Base-by-base conservation (phyloP, 2,888 invertebrate species). In the Tuta absoluta region DNA sequence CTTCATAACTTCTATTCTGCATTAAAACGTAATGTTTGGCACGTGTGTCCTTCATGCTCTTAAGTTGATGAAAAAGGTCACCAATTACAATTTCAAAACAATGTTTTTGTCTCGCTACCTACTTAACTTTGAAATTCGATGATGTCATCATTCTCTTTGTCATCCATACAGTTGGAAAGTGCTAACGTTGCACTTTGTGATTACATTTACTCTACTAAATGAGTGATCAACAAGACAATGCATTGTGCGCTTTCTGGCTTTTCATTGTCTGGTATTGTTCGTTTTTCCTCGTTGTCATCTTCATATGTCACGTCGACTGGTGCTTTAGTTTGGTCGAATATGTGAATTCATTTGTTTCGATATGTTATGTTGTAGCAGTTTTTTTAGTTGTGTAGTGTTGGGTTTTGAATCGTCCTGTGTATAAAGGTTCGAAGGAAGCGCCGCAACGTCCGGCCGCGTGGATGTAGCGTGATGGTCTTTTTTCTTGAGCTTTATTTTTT, bases 401-500 rank as follows among this genome's bases (percentile, higher is more conserved):
- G 19, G 1, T 37, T 51, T 51, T 10, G 72, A 72, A 82, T 75
- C 91, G 85, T 74, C 89, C 90, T 89, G 87, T 91, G 80, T 71
- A 75, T 74, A 66, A 78, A 84, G 85, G 81, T 81, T 82, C 86
- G 89, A 87, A 90, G 91, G 91, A 91, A 91, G 91, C 90, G 90
- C 89, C 89, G 83, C 89, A 86, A 91, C 91, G 91, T 91, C 91
- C 91, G 91, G 91, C 90, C 90, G 87, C 89, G 87, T 90, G 91
- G 88, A 89, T 90, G 86, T 89, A 85, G 89, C 89, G 85, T 87
- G 88, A 85, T 90, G 86, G 83, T 82, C 86, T 88, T 91, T 89
- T 91, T 89, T 82, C 84, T 86, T 89, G 88, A 88, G 87, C 84
- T 79, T 82, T 87, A 83, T 86, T 90, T 91, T 91, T 91, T 90